A percentile compares a stretch with the other conserved stretches of the same genome.
phyloP scores from a whole-genome alignment of 2,113 vertebrate genomes.

The Hiodon tergisus region DNA sequence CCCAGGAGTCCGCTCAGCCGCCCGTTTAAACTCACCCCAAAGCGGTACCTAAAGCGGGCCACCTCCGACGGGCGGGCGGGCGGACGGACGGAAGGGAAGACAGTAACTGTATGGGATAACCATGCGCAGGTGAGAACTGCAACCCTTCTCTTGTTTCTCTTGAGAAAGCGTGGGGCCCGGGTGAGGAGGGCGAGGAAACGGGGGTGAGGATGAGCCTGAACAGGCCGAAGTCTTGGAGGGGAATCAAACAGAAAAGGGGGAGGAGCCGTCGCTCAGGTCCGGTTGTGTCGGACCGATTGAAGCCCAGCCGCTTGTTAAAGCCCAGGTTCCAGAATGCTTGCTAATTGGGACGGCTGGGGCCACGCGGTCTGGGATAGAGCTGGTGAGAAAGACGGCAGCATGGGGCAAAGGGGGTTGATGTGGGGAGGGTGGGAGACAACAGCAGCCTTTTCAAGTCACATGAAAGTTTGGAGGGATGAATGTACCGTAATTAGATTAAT shows the following conservation, averaged over 20 bases:
- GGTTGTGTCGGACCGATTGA: conserved; percentile 54
- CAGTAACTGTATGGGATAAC: too few relatives aligned
- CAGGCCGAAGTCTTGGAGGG: conserved; percentile 7
- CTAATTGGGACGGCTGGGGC: conserved; percentile 90
- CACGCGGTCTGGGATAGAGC: conserved; percentile 64
- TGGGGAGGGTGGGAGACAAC: conserved; percentile 69
- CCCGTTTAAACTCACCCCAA: background rate
- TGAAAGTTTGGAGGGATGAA: conserved; percentile 96
- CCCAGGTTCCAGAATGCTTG: conserved; percentile 79
- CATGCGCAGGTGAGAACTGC: too few relatives aligned
- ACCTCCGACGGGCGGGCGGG: too few relatives aligned
- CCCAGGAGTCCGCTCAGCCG: background rate
- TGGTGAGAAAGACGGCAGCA: conserved; percentile 66
- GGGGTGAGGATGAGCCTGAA: too few relatives aligned
- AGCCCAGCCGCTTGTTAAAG: conserved; percentile 71
- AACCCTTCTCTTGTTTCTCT: too few relatives aligned
- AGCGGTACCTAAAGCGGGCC: background rate
- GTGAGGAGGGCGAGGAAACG: too few relatives aligned
- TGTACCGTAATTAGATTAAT: conserved; percentile 99
- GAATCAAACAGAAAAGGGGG: background rate
- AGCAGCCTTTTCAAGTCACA: conserved; percentile 94
- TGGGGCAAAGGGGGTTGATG: conserved; percentile 41
- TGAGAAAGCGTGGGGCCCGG: too few relatives aligned
- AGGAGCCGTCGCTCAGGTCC: background rate
- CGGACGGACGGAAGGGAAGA: too few relatives aligned